Base-by-base conservation (phyloP, 2,888 invertebrate genomes). In the Camponotus fellah region DNA sequence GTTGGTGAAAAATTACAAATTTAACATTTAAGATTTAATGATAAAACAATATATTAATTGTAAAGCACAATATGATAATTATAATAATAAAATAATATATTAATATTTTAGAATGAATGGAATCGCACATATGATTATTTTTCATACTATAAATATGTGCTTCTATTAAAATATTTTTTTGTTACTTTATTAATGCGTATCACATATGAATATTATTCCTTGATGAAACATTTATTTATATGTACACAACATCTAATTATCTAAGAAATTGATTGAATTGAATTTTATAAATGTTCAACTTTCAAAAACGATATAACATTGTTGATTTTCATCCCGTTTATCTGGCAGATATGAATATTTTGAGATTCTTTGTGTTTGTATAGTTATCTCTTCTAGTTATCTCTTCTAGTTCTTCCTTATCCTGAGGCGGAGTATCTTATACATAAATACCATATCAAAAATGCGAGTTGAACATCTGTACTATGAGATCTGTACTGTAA, bases 401-500 rank as follows among this genome's bases (percentile, higher is more conserved):
- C 95, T 79, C 89, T 93, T 79, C 91, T 95, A 0, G 96, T 96
- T 92, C 89, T 40, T 88, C 91, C 76, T 93, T 94, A 88, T 95
- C 95, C 93, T 95, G 96, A 40, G 94, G 94, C 32, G 95, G 93
- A 87, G 95, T 95, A 0, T 97, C 97, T 95, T 98, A 97, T 17
- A 96, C 96, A 46, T 96, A 96, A 68, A 96, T 95, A 89, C 96
- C 96, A 12, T 96, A 95, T 65, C 96, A 95, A 85, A 96, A 96
- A 91, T 96, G 96, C 80, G 97, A 97, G 91, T 96, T 96, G 85
- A 95, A 89, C 0, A 97, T 97, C 95, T 97, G 97, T 96, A 10
- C 97, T 97, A 89, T 96, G 96, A 0, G n/a, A n/a, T n/a, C n/a
- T n/a, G 98, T 97, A 53, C 95, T 93, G 87, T n/a, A n/a, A n/a